These are phyloP conservation scores for Tragelaphus strepsiceros DNA, from an alignment of 2,113 vertebrate genomes.

Conservation along the genomic window DNA sequence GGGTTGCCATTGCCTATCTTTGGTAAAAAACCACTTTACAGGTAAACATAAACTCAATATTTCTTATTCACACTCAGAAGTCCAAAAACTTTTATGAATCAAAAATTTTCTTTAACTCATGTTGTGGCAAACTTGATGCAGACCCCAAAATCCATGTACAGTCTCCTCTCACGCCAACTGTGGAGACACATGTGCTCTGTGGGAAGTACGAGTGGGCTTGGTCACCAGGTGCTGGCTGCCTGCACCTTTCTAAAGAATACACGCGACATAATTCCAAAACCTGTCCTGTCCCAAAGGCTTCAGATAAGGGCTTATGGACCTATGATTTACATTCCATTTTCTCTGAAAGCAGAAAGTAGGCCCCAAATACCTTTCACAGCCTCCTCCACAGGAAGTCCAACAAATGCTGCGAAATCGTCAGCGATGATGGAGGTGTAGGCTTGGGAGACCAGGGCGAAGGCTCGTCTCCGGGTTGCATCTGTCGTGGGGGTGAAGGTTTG, in stretches of 20 bases:
- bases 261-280: accelerated
- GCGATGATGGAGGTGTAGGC: slow-evolving; percentile 95
- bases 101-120: background rate
- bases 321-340: background rate
- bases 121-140: accelerated
- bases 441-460: slow-evolving; percentile 93
- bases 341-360: background rate
- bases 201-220: accelerated
- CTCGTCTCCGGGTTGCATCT: slow-evolving; percentile 92
- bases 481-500: background rate
- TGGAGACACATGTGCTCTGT: accelerated
- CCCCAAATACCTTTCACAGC: slow-evolving; percentile 90
- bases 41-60: background rate
- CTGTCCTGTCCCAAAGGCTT: background rate
- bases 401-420: slow-evolving; percentile 94
- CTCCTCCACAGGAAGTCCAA: slow-evolving; percentile 95
- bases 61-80: background rate
- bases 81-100: too few species aligned
- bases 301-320: background rate
- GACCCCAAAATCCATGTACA: accelerated
- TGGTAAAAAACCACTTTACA: background rate
- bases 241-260: background rate
- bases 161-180: accelerated
- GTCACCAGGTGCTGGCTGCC: accelerated
- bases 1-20: background rate